Base-by-base conservation (phyloP, 2,888 invertebrate species). In the Lutraria lutraria region DNA sequence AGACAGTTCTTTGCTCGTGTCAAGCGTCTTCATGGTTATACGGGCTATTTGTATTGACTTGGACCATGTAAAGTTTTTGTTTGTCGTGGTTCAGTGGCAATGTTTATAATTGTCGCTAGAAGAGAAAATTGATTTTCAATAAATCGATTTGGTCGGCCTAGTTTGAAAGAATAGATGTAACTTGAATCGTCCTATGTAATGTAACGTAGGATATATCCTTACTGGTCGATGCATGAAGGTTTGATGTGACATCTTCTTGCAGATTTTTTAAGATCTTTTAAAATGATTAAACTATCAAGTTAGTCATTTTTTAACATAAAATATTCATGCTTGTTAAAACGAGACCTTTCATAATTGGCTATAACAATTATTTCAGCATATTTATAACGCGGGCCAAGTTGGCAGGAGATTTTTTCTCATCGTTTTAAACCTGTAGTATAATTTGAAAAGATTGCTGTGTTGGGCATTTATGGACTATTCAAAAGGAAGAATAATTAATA, bases 41-140 rank as follows among this genome's bases (percentile, higher is more conserved):
- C 31, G 34, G 76, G 76, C 31, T 43, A 43, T 31, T 53, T n/a
- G 56, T 31, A 85, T 79, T 34, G 85, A 34, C 13, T n/a, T 19
- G 76, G 85, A 80, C 72, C 54, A 76, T 84, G 84, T 76, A 72
- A 79, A 85, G n/a, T 72, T 76, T 34, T 34, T 34, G 79, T 15
- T 16, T 29, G 82, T 31, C n/a, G 31, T 56, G 86, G 81, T 85
- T 85, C 86, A 84, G 25, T 83, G 87, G 54, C 68, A 85, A 85
- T 91, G 89, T 91, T 89, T 91, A 91, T 87, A 91, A 84, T 91
- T 91, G 90, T 91, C 90, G 90, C 90, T 91, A 91, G 90, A 89
- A 80, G 72, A 53, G 53, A 86, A 85, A 29, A 92, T 92, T 89
- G 92, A 90, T 92, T 92, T 92, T 87, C 92, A 85, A 92, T 92